These are phyloP conservation scores for Pionites leucogaster DNA, from an alignment of 2,113 vertebrate genomes.

Conservation along the genomic window DNA sequence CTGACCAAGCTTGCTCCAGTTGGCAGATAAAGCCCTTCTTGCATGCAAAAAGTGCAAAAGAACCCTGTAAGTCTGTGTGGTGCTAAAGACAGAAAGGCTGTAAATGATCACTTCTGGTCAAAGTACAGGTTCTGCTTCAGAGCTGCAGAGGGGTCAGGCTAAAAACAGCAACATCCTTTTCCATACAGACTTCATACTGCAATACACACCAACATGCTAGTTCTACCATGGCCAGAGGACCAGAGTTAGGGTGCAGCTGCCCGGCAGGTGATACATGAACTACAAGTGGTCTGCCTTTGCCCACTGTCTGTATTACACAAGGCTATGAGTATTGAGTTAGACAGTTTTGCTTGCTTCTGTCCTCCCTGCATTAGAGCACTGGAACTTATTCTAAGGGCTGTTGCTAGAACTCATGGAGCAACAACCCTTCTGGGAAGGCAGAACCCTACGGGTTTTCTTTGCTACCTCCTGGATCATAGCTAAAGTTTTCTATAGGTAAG, in stretches of 20 bases:
- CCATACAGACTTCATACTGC: neutral
- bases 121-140: neutral
- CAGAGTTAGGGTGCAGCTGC: rapidly evolving
- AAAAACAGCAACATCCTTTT: neutral
- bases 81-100: neutral
- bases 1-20: neutral
- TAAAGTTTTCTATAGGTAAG: neutral
- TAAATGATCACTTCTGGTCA: neutral
- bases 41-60: neutral
- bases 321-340: neutral
- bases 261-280: neutral
- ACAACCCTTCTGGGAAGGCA: neutral
- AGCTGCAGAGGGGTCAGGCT: neutral
- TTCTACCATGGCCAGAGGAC: neutral
- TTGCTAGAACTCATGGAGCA: neutral
- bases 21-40: neutral
- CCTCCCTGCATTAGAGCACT: neutral
- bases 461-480: neutral
- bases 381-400: neutral
- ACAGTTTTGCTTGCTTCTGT: neutral
- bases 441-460: neutral
- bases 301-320: neutral
- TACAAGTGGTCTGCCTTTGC: neutral
- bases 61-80: neutral
- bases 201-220: neutral